phyloP scores from a whole-genome alignment of 2,113 vertebrate genomes.

The Rhabdomys dilectus region DNA sequence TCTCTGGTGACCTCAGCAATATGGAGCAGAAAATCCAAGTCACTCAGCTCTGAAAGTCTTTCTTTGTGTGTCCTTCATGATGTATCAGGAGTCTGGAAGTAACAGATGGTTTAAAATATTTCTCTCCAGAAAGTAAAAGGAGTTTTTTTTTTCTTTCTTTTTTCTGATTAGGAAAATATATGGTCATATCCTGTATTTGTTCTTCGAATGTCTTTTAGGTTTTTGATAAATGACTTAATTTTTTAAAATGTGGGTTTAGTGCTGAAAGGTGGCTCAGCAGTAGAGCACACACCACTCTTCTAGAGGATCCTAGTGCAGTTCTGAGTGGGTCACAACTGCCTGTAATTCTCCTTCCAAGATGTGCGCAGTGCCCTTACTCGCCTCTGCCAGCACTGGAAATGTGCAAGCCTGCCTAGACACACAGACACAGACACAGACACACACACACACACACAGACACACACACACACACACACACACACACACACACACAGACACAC shows the following conservation, averaged over 20 bases:
- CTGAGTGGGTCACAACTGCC: neutral
- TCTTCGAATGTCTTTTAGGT: neutral
- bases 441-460: neutral
- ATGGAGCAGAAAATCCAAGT: slow-evolving; percentile 21
- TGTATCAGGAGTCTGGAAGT: neutral
- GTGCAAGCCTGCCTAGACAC: neutral
- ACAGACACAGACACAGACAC: neutral
- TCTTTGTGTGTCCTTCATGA: neutral
- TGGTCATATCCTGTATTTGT: neutral
- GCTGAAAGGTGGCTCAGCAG: neutral
- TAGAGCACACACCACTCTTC: no score
- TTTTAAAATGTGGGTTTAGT: neutral
- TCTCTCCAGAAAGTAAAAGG: neutral
- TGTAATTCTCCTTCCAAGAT: neutral
- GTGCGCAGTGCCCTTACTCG: neutral
- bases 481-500: neutral
- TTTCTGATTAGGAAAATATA: slow-evolving; percentile 14
- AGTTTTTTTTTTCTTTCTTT: neutral
- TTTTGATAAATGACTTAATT: neutral
- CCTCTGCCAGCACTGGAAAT: neutral
- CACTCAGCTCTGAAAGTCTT: neutral
- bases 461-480: no score
- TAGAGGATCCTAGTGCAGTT: neutral
- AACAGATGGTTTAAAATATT: neutral
- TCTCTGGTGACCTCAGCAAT: neutral